phyloP scores from a whole-genome alignment of 2,797 vertebrate species.

The Taenioides sp. region DNA sequence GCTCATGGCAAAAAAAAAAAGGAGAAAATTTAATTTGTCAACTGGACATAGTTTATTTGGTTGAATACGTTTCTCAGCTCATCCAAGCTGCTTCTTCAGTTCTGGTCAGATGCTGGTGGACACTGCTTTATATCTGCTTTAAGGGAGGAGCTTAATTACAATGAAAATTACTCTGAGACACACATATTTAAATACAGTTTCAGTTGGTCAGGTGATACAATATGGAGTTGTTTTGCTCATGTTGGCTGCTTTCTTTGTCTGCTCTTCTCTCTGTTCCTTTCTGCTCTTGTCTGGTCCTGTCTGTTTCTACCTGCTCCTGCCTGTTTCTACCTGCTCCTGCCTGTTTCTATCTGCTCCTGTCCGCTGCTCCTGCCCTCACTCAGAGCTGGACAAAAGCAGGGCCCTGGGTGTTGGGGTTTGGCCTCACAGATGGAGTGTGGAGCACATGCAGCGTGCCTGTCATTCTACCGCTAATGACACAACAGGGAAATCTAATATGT shows the following conservation, averaged over 20 bases:
- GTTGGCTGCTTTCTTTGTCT: neutral
- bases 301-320: constrained; percentile 13
- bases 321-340: neutral
- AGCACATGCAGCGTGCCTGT: constrained; percentile 63
- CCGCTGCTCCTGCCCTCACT: constrained; percentile 37
- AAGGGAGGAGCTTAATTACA: too few relatives aligned
- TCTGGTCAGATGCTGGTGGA: too few relatives aligned
- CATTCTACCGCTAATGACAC: constrained; percentile 60
- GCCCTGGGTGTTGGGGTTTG: constrained; percentile 51
- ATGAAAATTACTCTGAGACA: too few relatives aligned
- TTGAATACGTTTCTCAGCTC: too few relatives aligned
- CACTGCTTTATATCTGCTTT: too few relatives aligned
- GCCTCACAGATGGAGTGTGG: constrained; percentile 45
- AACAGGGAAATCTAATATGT: constrained; percentile 28
- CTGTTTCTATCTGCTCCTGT: constrained; percentile 14
- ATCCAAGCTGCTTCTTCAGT: too few relatives aligned
- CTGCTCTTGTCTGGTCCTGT: constrained; percentile 21
- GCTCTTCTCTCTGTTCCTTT: constrained; percentile 27
- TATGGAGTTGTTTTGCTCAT: too few relatives aligned
- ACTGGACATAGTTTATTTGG: too few relatives aligned
- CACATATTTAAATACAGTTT: too few relatives aligned
- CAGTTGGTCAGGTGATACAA: too few relatives aligned
- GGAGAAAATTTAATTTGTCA: too few relatives aligned
- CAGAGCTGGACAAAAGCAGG: constrained; percentile 42
- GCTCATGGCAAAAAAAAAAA: too few relatives aligned